Conservation (phyloP, 1,140 invertebrate species). For the Drosophila quadrilineata region DNA sequence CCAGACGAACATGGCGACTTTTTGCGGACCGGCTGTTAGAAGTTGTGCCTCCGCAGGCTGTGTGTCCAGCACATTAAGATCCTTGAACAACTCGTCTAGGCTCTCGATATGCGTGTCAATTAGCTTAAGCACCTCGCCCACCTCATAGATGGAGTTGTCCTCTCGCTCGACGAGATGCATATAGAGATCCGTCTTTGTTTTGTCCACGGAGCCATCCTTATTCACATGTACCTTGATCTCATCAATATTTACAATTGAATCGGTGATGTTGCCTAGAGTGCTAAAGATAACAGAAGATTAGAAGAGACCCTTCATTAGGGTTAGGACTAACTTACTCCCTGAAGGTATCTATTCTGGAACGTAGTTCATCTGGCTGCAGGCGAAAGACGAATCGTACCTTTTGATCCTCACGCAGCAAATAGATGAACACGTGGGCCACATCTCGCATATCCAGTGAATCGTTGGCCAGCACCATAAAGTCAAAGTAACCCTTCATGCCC, state of each 20-base stretch:
- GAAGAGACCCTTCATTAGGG: rapidly evolving
- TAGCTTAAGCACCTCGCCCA: conserved; percentile 89
- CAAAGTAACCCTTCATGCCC: conserved; percentile 98
- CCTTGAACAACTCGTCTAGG: conserved; percentile 94
- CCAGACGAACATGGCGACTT: conserved; percentile 87
- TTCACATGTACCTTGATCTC: conserved; percentile 96
- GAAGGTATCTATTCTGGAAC: conserved; percentile 89
- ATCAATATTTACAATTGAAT: conserved; percentile 95
- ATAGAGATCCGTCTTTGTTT: conserved; percentile 96
- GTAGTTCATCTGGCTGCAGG: conserved; percentile 92
- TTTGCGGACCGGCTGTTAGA: conserved; percentile 82
- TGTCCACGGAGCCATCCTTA: conserved; percentile 94
- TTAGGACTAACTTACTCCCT: conserved; percentile 90
- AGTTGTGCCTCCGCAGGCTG: conserved; percentile 88
- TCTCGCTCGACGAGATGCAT: conserved; percentile 94
- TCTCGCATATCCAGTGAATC: conserved; percentile 91
- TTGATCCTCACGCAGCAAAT: conserved; percentile 95
- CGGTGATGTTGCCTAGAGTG: conserved; percentile 91
- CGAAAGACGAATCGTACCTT: conserved; percentile 95
- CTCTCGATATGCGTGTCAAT: conserved; percentile 96
- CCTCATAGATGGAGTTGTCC: conserved; percentile 95
- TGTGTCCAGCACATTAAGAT: conserved; percentile 94
- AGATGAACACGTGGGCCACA: conserved; percentile 92
- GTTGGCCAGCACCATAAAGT: conserved; percentile 93
- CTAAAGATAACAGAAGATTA: conserved; percentile 79